Base-by-base conservation (phyloP, 2,888 invertebrate species). In the Pilophorus perplexus region DNA sequence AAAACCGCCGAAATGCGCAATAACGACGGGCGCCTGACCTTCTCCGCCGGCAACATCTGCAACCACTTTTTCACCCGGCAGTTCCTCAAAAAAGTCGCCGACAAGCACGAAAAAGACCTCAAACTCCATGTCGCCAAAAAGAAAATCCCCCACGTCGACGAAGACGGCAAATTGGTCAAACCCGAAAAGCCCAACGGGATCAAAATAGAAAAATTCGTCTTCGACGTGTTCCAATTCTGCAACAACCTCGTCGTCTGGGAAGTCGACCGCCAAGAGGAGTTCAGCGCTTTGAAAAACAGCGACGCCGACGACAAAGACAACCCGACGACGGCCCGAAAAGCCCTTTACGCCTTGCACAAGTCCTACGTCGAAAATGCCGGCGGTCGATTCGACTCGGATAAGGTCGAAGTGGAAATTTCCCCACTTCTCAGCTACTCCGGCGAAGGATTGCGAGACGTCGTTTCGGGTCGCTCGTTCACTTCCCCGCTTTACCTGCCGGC, bases 121-220 rank as follows among this genome's bases (percentile, higher is more conserved):
- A 89, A 90, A 73, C 83, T 97, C 59, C 99, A 99, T 75, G 87
- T 95, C 0, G 99, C 99, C 4, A 92, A 93, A 75, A 99, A 99
- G 81, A 99, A 99, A 80, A 97, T 99, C 71, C 89, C 96, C 0
- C 88, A 84, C 73, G 80, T 94, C 0, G 87, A 92, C 75, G 80
- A 81, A 1, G 80, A 83, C 6, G 92, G 93, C 2, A 79, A 84
- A 16, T 81, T 84, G 50, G 80, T 85, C 38, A 86, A 84, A 70
- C 97, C 99, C 0, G 82, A 84, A 0, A 83, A 85, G 69, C 87
- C 93, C 0, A 99, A 99, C 74, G 99, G 98, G 8, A 93, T 99
- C 71, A 99, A 99, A 80, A 89, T 99, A 79, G 99, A 99, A 76
- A 99, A 98, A 78, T 99, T 99, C 77, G 91, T 99, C 8, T 99